These are phyloP conservation scores for Phasianus colchicus DNA, from an alignment of 2,113 vertebrate species.

Conservation along the genomic window DNA sequence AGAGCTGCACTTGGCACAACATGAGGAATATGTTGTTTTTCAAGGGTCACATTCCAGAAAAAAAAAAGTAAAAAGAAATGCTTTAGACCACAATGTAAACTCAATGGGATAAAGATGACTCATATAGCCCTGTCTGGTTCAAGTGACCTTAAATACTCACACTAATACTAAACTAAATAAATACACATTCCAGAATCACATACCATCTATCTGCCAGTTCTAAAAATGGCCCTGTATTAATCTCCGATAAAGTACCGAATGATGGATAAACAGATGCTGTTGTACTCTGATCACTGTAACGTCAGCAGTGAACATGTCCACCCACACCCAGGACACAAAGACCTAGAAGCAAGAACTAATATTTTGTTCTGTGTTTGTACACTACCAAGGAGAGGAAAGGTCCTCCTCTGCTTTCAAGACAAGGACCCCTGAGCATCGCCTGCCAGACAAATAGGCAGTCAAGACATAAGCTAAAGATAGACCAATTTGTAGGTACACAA, in stretches of 20 bases:
- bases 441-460: not conserved
- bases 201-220: not conserved
- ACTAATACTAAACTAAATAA: slow-evolving; percentile 39
- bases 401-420: not conserved
- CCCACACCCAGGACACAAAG: not conserved
- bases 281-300: not conserved
- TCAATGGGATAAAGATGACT: slow-evolving; percentile 7
- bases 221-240: slow-evolving; percentile 36
- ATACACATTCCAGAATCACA: slow-evolving; percentile 34
- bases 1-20: slow-evolving; percentile 1
- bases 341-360: not conserved
- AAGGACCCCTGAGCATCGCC: not conserved
- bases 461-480: not conserved
- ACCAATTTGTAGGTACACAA: not conserved
- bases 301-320: not conserved
- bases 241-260: slow-evolving; percentile 22
- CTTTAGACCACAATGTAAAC: not conserved
- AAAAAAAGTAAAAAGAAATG: not conserved
- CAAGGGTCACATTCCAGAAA: not conserved
- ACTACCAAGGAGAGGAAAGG: not conserved
- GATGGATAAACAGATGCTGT: slow-evolving; percentile 34
- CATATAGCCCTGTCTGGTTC: not conserved
- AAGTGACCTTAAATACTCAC: slow-evolving; percentile 31
- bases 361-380: not conserved
- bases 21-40: not conserved